Evolutionary conservation across 37 sponge, comb jelly and placozoan genomes (phyloP).

Genomic region (Hormiphora californensis): DNA sequence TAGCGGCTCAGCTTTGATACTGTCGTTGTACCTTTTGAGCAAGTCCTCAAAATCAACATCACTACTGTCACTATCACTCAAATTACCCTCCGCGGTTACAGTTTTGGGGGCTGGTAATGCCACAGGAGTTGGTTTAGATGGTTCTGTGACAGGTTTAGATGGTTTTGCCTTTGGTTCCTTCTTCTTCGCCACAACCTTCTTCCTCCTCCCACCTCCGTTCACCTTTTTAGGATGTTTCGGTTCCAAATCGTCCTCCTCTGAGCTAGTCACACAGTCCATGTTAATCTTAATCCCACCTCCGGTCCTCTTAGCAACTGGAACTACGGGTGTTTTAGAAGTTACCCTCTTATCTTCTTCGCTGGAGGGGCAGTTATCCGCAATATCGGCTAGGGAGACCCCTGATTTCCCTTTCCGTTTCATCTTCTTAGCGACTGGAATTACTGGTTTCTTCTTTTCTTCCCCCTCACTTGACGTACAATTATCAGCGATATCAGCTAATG

Average conservation of each 20-base stretch:
- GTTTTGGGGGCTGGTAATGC: not conserved
- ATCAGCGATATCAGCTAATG: conserved; percentile 38
- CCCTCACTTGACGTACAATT: not conserved
- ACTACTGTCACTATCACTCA: not conserved
- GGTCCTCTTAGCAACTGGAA: not conserved
- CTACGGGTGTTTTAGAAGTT: not conserved
- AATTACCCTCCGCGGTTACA: not conserved
- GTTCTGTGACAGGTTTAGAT: too few relatives aligned
- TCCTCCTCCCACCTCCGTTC: too few relatives aligned
- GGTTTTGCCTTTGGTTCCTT: too few relatives aligned
- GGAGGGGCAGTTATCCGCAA: conserved; percentile 17
- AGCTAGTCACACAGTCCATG: conserved; percentile 10
- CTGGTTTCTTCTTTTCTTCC: too few relatives aligned
- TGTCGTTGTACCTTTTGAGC: not conserved
- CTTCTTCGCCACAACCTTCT: too few relatives aligned
- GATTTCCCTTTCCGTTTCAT: not conserved
- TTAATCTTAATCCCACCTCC: conserved; percentile 25
- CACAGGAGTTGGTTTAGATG: not conserved
- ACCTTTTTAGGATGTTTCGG: not conserved
- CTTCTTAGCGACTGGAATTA: too few relatives aligned
- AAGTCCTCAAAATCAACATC: conserved; percentile 42
- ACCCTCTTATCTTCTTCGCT: not conserved
- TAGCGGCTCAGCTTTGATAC: not conserved
- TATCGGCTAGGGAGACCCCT: conserved; percentile 13
- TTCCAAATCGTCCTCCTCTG: not conserved